Evolutionary conservation across 1,140 invertebrate species (phyloP), one percentile per base, ranked within the genome.

Genomic region (Argopecten irradians): DNA sequence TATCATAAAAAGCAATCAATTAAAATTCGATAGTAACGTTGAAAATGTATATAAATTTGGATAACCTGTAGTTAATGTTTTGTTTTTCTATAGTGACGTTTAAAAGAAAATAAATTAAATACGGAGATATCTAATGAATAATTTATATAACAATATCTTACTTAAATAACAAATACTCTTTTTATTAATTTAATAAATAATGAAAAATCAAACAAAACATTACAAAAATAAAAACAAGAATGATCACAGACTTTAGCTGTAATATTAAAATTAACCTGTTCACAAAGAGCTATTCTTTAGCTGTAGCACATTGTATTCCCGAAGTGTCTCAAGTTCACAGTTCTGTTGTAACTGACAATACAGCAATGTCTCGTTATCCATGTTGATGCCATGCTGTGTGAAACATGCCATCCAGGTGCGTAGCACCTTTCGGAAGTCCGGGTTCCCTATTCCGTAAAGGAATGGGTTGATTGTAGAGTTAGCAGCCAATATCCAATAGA

Each of bases 381-480:
- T 89, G 35, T 90, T 89, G 34, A 83, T 84, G 43, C 89, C 83
- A 0, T 89, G 46, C 5, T 87, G 83, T 8, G 82, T 71, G 28
- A 71, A 39, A 86, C 90, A 92, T n/a, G 82, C 82, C 14, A 92
- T 86, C 92, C 92, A 94, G 13, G 86, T 82, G 83, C 88, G 89
- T 5, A 93, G 86, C n/a, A 92, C 90, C 84, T 92, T 91, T 28
- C 92, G 89, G 83, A 94, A 93, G 89, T 93, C 93, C 5, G 87
- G 88, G 87, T 93, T 94, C n/a, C 93, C 91, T 16, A 94, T 85
- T 35, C 93, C 93, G 88, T 94, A 94, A n/a, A 94, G 87, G 82
- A 94, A 93, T 0, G 94, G 94, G 71, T 94, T 94, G 7, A 94
- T 89, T 1, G 92, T 91, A 0, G 94, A 92, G 87, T 93, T 94